Percentiles rank a stretch among this genome's conserved stretches.
Conservation (phyloP, 2,113 vertebrate species). For the Mus musculus region GRCm39 chr1:175011001-175011500, state of each 20-base stretch:
- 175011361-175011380: neutral
- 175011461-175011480: neutral
- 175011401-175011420: neutral
- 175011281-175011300: neutral
- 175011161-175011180: neutral
- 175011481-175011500: neutral
- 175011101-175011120: neutral
- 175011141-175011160: neutral
- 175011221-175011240: neutral
- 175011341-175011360: neutral
- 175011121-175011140: neutral
- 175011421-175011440: slow-evolving; percentile 20
- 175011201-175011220: neutral
- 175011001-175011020: neutral
- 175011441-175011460: neutral
- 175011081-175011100: neutral
- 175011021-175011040: neutral
- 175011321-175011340: neutral
- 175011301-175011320: neutral
- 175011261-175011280: neutral
- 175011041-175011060: neutral
- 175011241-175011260: no score
- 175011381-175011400: slow-evolving; percentile 3
- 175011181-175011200: neutral
- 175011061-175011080: neutral